Evolutionary conservation across 1,140 invertebrate genomes (phyloP).

Genomic region (Geopemphigus sp.): DNA sequence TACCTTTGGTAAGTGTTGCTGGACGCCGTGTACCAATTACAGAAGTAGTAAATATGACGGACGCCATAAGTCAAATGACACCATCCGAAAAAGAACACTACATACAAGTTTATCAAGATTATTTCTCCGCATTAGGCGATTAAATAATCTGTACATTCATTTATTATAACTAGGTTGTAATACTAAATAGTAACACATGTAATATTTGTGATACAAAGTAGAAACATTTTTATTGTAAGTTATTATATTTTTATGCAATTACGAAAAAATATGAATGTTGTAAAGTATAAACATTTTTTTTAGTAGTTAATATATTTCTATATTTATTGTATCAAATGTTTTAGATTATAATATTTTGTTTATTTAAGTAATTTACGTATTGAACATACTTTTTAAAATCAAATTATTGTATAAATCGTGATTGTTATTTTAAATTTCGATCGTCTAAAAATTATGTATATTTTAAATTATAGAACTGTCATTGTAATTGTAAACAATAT

Average conservation of each 20-base stretch:
- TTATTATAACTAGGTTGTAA: neutral
- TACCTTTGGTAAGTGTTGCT: slow-evolving; percentile 80
- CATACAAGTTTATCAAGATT: slow-evolving; percentile 90
- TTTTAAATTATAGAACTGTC: neutral
- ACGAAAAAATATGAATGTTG: neutral
- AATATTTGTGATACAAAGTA: neutral
- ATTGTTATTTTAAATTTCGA: neutral
- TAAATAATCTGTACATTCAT: slow-evolving; percentile 53
- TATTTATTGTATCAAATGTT: neutral
- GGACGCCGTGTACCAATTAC: slow-evolving; percentile 74
- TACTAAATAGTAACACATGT: neutral
- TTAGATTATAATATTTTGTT: slow-evolving; percentile 1
- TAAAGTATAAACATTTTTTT: neutral
- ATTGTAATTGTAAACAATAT: no score
- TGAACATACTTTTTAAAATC: neutral
- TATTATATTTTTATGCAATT: neutral
- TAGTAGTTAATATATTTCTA: neutral
- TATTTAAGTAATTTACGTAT: neutral
- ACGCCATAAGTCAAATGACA: slow-evolving; percentile 86
- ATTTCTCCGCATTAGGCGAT: slow-evolving; percentile 81
- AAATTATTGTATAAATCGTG: neutral
- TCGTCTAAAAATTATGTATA: neutral
- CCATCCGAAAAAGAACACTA: slow-evolving; percentile 89
- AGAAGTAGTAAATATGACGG: slow-evolving; percentile 69
- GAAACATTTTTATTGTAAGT: neutral